These are phyloP conservation scores for Ruditapes philippinarum DNA, from an alignment of 1,140 invertebrate species.

Conservation along the genomic window DNA sequence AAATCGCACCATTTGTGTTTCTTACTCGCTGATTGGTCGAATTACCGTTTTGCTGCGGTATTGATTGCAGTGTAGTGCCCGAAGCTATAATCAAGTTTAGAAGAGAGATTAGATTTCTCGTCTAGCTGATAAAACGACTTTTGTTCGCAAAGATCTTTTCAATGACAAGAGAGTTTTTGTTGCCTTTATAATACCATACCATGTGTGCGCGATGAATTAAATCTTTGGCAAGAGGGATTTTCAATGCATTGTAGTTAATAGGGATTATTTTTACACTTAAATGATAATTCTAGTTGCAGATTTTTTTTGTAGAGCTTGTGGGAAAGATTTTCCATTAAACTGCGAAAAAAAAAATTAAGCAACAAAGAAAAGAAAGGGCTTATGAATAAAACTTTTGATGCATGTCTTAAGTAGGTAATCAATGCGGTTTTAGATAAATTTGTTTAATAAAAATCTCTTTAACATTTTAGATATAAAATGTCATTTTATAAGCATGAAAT, in stretches of 20 bases:
- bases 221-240: conserved; percentile 1
- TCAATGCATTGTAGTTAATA: not conserved
- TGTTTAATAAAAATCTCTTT: no score
- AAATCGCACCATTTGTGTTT: conserved; percentile 34
- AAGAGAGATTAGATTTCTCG: conserved; percentile 36
- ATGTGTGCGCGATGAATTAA: conserved; percentile 31
- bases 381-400: not conserved
- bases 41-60: not conserved
- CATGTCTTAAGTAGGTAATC: no score
- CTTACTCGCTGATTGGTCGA: conserved; percentile 31
- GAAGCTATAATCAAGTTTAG: conserved; percentile 38
- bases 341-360: not conserved
- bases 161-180: conserved; percentile 28
- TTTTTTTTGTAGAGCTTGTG: not conserved
- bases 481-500: no score
- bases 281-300: conserved; percentile 1
- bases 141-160: conserved; percentile 25
- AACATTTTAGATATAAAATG: no score
- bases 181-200: conserved; percentile 15
- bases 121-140: conserved; percentile 15
- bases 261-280: conserved; percentile 17
- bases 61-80: conserved; percentile 26
- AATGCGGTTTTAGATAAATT: no score
- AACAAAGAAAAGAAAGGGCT: not conserved
- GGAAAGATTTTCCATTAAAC: not conserved